Evolutionary conservation across 2,888 invertebrate species (phyloP).

Genomic region (Schizaphis graminum): DNA sequence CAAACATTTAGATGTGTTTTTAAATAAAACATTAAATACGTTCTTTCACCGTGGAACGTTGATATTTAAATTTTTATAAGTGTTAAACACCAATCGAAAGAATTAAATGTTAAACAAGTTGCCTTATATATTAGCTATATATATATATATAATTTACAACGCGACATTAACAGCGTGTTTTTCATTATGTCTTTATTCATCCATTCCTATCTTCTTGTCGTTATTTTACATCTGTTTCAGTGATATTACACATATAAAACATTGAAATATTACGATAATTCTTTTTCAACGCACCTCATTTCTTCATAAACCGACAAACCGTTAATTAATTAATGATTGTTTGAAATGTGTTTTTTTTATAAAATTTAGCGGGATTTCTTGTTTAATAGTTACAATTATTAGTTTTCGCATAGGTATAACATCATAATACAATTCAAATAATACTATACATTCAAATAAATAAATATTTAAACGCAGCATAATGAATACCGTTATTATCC

Average conservation of each 20-base stretch:
- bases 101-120: slow-evolving; percentile 55
- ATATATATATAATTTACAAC: background rate
- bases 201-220: background rate
- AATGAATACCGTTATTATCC: background rate
- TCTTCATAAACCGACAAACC: background rate
- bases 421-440: background rate
- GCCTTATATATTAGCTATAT: background rate
- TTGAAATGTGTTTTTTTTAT: background rate
- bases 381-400: background rate
- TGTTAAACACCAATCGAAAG: slow-evolving; percentile 41
- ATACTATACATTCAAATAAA: background rate
- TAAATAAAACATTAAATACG: slow-evolving; percentile 26
- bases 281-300: background rate
- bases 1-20: slow-evolving; percentile 14
- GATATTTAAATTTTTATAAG: slow-evolving; percentile 31
- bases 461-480: background rate
- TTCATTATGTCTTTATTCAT: slow-evolving; percentile 17
- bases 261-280: slow-evolving; percentile 17
- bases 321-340: background rate
- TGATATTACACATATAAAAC: slow-evolving; percentile 20
- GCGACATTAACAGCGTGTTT: slow-evolving; percentile 43
- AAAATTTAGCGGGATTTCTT: background rate
- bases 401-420: background rate
- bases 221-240: slow-evolving; percentile 51
- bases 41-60: background rate